phyloP scores from a whole-genome alignment of 2,113 vertebrate genomes.

The Elanus axillaris region DNA sequence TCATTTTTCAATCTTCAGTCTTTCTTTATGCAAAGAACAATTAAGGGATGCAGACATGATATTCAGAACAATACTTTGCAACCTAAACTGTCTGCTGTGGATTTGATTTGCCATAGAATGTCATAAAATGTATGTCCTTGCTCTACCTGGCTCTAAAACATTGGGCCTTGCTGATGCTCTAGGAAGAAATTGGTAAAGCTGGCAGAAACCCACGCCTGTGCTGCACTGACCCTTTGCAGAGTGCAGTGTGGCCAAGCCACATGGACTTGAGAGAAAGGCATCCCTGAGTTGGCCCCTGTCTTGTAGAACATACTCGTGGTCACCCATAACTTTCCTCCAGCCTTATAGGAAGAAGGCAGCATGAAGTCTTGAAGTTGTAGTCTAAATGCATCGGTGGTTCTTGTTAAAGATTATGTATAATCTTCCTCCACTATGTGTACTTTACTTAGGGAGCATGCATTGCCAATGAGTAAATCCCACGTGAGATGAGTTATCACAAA shows the following conservation, averaged over 20 bases:
- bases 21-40: not conserved
- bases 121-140: not conserved
- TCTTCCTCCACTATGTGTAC: not conserved
- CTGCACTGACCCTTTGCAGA: not conserved
- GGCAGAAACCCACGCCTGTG: not conserved
- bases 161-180: not conserved
- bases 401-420: not conserved
- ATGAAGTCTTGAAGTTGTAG: not conserved
- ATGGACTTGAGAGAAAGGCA: not conserved
- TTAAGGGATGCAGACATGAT: not conserved
- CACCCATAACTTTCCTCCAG: not conserved
- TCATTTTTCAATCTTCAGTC: not conserved
- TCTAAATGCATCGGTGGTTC: not conserved
- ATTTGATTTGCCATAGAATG: not conserved
- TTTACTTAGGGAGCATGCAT: not conserved
- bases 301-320: not conserved
- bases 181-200: not conserved
- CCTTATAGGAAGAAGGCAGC: not conserved
- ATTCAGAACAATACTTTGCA: not conserved
- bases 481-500: not conserved
- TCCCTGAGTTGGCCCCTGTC: not conserved
- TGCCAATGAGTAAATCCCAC: not conserved
- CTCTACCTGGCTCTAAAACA: not conserved
- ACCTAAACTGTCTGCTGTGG: not conserved
- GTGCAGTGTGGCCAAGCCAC: not conserved